Percentiles rank a stretch among this genome's conserved stretches.
Evolutionary conservation across 2,888 invertebrate genomes (phyloP).

Genomic region (Drosophila borborema): DNA sequence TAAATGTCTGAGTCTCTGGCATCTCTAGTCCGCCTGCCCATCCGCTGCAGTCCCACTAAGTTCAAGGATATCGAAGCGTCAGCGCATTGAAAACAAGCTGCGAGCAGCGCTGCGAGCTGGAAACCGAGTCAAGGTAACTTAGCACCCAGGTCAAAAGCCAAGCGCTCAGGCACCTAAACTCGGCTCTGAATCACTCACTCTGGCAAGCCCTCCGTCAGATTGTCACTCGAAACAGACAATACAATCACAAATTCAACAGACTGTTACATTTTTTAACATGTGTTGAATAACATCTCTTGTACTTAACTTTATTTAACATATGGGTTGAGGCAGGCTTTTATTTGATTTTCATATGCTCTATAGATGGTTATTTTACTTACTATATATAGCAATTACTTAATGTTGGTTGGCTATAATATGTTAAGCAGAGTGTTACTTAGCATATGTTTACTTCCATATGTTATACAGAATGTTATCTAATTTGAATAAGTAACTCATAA

Average conservation of each 20-base stretch:
- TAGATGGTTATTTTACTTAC: too few relatives aligned
- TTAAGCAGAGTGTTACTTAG: too few relatives aligned
- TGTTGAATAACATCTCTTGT: too few relatives aligned
- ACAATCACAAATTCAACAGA: too few relatives aligned
- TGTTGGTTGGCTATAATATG: too few relatives aligned
- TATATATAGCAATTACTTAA: too few relatives aligned
- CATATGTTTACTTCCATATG: not conserved
- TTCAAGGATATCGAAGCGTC: conserved; percentile 66
- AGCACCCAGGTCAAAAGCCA: conserved; percentile 47
- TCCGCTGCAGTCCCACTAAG: conserved; percentile 22
- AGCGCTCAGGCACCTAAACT: conserved; percentile 24
- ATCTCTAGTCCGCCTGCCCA: not conserved
- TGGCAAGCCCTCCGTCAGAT: not conserved
- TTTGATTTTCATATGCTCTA: too few relatives aligned
- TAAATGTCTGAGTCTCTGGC: conserved; percentile 48
- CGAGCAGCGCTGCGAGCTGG: conserved; percentile 9
- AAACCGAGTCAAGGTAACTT: conserved; percentile 55
- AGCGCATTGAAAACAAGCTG: conserved; percentile 41
- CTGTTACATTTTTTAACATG: too few relatives aligned
- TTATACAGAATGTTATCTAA: not conserved
- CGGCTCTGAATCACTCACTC: conserved; percentile 26
- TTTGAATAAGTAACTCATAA: too few relatives aligned
- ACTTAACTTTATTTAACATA: too few relatives aligned
- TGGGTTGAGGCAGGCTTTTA: too few relatives aligned
- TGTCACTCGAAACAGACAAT: conserved; percentile 23